Evolutionary conservation across 2,888 invertebrate species (phyloP).

Genomic region (Thereva unica): DNA sequence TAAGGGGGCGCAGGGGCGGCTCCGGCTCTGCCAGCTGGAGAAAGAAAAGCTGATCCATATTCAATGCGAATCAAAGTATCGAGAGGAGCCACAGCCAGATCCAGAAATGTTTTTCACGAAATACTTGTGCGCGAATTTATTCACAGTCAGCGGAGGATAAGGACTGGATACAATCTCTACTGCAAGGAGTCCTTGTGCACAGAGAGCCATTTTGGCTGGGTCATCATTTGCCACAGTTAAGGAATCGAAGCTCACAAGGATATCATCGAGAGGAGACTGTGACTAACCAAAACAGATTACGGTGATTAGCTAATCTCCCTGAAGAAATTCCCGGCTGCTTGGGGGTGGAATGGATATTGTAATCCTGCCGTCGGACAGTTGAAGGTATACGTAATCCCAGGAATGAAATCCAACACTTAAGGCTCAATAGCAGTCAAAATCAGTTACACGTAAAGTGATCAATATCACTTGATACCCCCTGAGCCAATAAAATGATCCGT

Average conservation of each 20-base stretch:
- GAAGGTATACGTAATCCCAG: background rate
- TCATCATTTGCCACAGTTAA: too few species aligned
- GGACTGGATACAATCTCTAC: background rate
- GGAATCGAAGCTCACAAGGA: too few species aligned
- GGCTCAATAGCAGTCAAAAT: constrained; percentile 29
- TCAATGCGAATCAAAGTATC: constrained; percentile 31
- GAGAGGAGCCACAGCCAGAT: constrained; percentile 9
- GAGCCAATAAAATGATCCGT: constrained; percentile 40
- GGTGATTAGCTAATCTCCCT: too few species aligned
- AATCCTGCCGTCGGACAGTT: background rate
- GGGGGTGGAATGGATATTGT: too few species aligned
- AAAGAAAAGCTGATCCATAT: constrained; percentile 25
- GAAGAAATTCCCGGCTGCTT: too few species aligned
- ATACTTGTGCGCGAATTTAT: constrained; percentile 23
- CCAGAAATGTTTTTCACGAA: constrained; percentile 16
- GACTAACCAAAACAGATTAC: too few species aligned
- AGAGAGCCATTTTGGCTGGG: too few species aligned
- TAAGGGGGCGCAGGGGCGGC: background rate
- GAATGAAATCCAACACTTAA: constrained; percentile 21
- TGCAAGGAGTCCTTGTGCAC: too few species aligned
- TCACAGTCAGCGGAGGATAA: background rate
- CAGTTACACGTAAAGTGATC: constrained; percentile 37
- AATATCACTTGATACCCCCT: constrained; percentile 37
- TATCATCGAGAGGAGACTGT: too few species aligned
- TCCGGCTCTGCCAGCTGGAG: constrained; percentile 10